These are phyloP conservation scores for Coenonympha arcania DNA, from an alignment of 2,888 invertebrate genomes.

Conservation along the genomic window DNA sequence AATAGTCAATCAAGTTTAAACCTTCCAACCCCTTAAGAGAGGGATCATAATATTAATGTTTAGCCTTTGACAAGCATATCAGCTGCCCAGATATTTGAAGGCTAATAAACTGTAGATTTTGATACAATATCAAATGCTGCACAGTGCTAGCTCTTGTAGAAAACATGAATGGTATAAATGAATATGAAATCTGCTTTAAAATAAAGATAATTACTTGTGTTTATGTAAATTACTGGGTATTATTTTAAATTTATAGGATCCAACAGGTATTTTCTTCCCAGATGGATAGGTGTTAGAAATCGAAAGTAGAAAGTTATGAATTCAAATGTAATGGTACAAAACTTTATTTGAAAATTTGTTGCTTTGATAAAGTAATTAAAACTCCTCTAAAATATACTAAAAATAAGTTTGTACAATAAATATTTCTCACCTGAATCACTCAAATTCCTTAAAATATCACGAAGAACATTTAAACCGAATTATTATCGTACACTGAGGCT, in stretches of 20 bases:
- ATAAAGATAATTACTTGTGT: too few species aligned
- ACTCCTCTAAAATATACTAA: neutral
- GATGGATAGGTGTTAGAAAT: constrained; percentile 1
- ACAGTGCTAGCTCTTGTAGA: too few species aligned
- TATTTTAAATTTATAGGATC: neutral
- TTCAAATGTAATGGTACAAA: neutral
- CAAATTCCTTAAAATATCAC: constrained; percentile 34
- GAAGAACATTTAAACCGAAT: constrained; percentile 17
- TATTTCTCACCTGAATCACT: constrained; percentile 38
- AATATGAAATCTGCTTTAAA: too few species aligned
- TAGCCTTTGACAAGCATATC: too few species aligned
- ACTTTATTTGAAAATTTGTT: neutral
- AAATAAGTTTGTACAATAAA: constrained; percentile 11
- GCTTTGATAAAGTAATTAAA: neutral
- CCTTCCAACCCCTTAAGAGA: too few species aligned
- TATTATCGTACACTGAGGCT: constrained; percentile 11
- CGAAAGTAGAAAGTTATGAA: constrained; percentile 14
- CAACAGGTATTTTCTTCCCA: neutral
- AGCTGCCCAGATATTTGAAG: too few species aligned
- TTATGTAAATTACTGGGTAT: too few species aligned
- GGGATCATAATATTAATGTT: too few species aligned
- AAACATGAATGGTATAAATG: too few species aligned
- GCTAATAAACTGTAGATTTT: too few species aligned
- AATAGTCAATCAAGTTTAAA: too few species aligned
- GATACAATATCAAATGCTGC: too few species aligned